Conservation (phyloP, 2,888 invertebrate genomes). For the Callinectes sapidus region DNA sequence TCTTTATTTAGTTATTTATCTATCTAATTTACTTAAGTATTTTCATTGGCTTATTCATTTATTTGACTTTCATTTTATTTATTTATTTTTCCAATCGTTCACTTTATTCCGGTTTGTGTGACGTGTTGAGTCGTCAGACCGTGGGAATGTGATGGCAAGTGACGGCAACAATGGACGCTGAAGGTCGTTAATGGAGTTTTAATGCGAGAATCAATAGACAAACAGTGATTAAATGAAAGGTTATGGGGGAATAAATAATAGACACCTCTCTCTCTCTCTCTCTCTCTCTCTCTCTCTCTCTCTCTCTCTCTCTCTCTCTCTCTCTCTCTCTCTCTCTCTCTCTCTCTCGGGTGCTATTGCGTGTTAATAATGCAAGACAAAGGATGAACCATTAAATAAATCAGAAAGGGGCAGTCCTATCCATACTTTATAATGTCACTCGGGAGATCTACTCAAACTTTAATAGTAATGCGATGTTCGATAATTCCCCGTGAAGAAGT, state of each 20-base stretch:
- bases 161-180: neutral
- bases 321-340: constrained; percentile 43
- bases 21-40: neutral
- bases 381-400: neutral
- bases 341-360: neutral
- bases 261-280: constrained; percentile 2
- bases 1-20: neutral
- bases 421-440: neutral
- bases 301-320: constrained; percentile 42
- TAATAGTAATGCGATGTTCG: too few relatives aligned
- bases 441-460: neutral
- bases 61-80: neutral
- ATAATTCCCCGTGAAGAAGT: too few relatives aligned
- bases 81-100: neutral
- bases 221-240: constrained; percentile 46
- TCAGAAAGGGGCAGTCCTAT: neutral
- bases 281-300: constrained; percentile 17
- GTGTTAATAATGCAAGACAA: neutral
- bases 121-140: neutral
- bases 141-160: constrained; percentile 5
- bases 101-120: neutral
- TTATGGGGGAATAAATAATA: constrained; percentile 45
- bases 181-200: constrained; percentile 19
- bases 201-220: constrained; percentile 20
- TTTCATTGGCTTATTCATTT: neutral